These are phyloP conservation scores for Lethenteron reissneri DNA, from an alignment of 2,113 vertebrate genomes.

Conservation along the genomic window DNA sequence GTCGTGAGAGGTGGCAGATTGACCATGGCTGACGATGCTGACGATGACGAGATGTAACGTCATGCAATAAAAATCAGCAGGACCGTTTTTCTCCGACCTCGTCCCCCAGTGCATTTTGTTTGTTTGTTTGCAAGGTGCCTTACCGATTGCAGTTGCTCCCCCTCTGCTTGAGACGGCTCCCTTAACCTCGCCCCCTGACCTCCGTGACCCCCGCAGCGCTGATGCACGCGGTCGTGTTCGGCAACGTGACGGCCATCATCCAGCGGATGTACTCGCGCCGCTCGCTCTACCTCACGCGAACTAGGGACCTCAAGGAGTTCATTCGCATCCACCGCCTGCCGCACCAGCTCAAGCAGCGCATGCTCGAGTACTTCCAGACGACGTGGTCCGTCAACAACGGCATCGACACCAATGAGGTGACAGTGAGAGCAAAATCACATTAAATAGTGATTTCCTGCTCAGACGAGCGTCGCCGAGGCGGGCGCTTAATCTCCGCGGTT, in stretches of 20 bases:
- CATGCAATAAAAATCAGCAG: no score
- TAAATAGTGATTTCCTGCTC: no score
- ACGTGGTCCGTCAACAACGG: conserved; percentile 93
- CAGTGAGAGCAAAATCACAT: no score
- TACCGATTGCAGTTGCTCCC: no score
- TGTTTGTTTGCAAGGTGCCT: no score
- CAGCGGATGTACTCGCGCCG: conserved; percentile 93
- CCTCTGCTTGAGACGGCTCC: background rate
- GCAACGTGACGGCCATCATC: conserved; percentile 89
- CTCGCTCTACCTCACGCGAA: conserved; percentile 77
- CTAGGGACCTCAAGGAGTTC: conserved; percentile 94
- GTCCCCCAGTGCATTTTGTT: no score
- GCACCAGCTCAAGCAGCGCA: conserved; percentile 73
- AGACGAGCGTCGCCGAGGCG: no score
- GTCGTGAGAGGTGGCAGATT: no score
- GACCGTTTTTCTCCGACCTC: no score
- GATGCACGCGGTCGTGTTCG: conserved; percentile 92
- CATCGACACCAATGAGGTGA: conserved; percentile 66
- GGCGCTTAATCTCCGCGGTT: no score
- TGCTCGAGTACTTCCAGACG: conserved; percentile 91
- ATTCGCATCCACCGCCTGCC: conserved; percentile 71
- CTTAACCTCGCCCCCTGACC: background rate
- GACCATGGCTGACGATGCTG: no score
- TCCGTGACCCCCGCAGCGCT: conserved; percentile 29
- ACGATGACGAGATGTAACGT: no score